Evolutionary conservation across 2,113 vertebrate genomes (phyloP), one percentile per base, ranked within the genome.

Genomic region (Macheiramphus alcinus): DNA sequence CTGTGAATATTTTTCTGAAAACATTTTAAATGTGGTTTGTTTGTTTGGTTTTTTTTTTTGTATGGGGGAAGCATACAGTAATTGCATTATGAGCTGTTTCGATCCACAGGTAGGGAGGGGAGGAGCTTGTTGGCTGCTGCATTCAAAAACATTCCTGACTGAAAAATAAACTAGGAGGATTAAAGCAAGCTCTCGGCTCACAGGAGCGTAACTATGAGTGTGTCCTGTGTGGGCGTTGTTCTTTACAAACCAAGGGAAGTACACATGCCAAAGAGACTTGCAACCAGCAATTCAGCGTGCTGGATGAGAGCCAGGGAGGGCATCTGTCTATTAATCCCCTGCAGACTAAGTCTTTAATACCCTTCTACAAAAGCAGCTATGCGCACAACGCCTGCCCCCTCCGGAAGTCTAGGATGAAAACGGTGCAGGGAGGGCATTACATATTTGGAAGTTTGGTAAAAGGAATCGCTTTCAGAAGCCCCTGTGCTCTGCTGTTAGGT

Each of bases 61-160:
- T 22, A 23, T 0, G 21, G 55, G 31, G 63, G 65, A 59, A 32
- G 58, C 50, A 29, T 5, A 14, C 0, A 20, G 74, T 22, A 75
- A 47, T 26, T 45, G 80, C 32, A 6, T 2, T 31, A 10, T 0
- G 56, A 88, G 90, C 88, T 90, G 91, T 61, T 94, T 79, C 88
- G 42, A 94, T 75, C 78, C 89, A 93, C 93, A 97, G 91, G 91
- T 97, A 97, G 95, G 97, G 91, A 96, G 45, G 78, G 95, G 93
- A 97, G 93, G 92, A 89, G 50, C 62, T 82, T 88, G 40, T 42
- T 63, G 91, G 82, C 82, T 90, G 95, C 91, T 92, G 90, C 74
- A 70, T 47, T 97, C 81, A 58, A 43, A 82, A 96, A 81, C 62
- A 90, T 48, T 94, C 94, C 95, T 73, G 89, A 45, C 82, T 80